Conservation (phyloP, 2,888 invertebrate species). For the Meandrusa payeni region DNA sequence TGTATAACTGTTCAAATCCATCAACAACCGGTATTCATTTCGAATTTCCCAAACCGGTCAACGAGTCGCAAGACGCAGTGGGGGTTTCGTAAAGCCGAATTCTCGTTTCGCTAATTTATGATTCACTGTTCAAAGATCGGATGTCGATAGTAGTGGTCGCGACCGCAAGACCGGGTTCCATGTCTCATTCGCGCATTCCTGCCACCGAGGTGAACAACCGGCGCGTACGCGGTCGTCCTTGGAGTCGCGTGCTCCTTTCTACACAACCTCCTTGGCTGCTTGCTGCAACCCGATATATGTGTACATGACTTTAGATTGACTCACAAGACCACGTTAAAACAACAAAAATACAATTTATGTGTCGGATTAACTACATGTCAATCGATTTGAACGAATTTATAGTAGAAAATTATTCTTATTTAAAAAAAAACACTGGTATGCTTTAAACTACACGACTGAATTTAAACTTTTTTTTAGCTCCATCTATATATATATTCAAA, state of each 20-base stretch:
- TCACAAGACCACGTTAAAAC: too few relatives aligned
- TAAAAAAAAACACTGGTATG: too few relatives aligned
- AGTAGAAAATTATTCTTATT: too few relatives aligned
- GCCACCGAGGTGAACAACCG: slow-evolving; percentile 71
- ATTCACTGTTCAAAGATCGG: slow-evolving; percentile 27
- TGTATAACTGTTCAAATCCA: slow-evolving; percentile 21
- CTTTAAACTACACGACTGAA: too few relatives aligned
- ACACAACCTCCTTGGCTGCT: slow-evolving; percentile 42
- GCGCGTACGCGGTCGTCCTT: slow-evolving; percentile 62
- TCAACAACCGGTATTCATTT: slow-evolving; percentile 14
- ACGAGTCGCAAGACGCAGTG: slow-evolving; percentile 3
- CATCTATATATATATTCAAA: too few relatives aligned
- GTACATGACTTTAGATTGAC: not conserved
- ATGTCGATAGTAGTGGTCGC: slow-evolving; percentile 44
- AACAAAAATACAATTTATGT: too few relatives aligned
- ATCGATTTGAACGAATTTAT: too few relatives aligned
- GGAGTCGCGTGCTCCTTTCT: slow-evolving; percentile 69
- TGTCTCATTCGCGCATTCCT: slow-evolving; percentile 65
- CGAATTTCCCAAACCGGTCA: slow-evolving; percentile 16
- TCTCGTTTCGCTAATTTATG: slow-evolving; percentile 23
- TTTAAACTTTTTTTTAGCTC: too few relatives aligned
- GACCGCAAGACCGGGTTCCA: slow-evolving; percentile 52
- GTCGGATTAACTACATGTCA: too few relatives aligned
- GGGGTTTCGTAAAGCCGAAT: slow-evolving; percentile 11
- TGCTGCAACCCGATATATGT: slow-evolving; percentile 8